phyloP scores from a whole-genome alignment of 2,797 vertebrate genomes.

The Coregonus suidteri region DNA sequence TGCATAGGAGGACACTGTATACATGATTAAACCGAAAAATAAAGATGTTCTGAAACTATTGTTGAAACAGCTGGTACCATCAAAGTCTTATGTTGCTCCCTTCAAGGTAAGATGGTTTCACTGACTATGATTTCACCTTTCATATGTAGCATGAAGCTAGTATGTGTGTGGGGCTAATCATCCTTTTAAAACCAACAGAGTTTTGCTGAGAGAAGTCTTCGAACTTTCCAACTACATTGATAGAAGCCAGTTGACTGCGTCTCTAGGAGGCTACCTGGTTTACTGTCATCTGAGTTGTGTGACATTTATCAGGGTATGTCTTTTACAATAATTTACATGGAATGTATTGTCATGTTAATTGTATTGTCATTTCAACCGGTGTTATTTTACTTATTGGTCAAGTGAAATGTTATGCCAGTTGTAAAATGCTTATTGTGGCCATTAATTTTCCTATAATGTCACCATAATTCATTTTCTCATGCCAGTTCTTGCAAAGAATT shows the following conservation, averaged over 20 bases:
- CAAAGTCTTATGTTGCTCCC: constrained; percentile 39
- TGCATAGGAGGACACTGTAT: constrained; percentile 61
- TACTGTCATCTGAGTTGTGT: constrained; percentile 78
- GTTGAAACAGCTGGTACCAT: constrained; percentile 59
- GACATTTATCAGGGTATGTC: constrained; percentile 70
- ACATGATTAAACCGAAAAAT: constrained; percentile 71
- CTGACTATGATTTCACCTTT: background rate
- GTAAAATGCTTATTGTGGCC: background rate
- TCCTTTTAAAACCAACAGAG: constrained; percentile 48
- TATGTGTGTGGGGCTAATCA: background rate
- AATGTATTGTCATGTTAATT: background rate
- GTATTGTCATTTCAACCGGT: too few relatives aligned
- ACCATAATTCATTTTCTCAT: background rate
- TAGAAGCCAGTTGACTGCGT: constrained; percentile 68
- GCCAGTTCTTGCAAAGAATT: background rate
- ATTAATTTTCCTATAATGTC: background rate
- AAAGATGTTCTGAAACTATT: constrained; percentile 68
- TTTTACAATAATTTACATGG: background rate
- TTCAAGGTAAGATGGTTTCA: constrained; percentile 61
- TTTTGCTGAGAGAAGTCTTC: constrained; percentile 70
- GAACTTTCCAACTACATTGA: constrained; percentile 78
- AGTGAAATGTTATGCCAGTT: background rate
- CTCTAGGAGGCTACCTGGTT: constrained; percentile 73
- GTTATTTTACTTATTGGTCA: background rate
- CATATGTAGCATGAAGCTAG: background rate